These are phyloP conservation scores for Drosophila robusta DNA, from an alignment of 2,888 invertebrate species.

Conservation along the genomic window DNA sequence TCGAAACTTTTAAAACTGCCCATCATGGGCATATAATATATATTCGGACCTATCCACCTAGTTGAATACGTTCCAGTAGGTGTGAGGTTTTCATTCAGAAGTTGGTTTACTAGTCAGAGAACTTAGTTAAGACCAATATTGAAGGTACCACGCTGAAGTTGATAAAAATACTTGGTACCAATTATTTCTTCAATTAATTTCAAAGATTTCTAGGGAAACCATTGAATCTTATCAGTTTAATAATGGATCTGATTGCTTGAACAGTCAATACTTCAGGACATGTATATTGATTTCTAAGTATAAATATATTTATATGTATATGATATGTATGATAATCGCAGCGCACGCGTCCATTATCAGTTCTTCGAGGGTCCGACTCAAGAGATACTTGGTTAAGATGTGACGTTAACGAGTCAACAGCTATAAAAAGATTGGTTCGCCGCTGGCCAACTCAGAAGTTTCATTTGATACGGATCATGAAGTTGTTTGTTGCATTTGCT, in stretches of 20 bases:
- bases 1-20: too few species aligned
- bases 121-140: neutral
- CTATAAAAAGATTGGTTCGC: conserved; percentile 29
- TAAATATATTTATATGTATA: neutral
- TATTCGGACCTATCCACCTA: too few species aligned
- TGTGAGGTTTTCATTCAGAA: neutral
- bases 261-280: neutral
- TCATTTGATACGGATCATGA: conserved; percentile 33
- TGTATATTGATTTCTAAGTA: neutral
- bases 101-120: conserved; percentile 3
- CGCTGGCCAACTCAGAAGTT: conserved; percentile 21
- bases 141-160: too few species aligned
- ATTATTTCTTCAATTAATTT: neutral
- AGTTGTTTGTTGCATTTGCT: conserved; percentile 41
- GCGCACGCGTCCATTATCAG: conserved; percentile 14
- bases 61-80: too few species aligned
- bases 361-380: conserved; percentile 22
- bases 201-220: conserved; percentile 6
- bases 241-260: conserved; percentile 1
- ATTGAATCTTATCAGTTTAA: conserved; percentile 21
- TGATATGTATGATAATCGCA: neutral
- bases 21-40: too few species aligned
- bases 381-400: conserved; percentile 38
- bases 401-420: conserved; percentile 7
- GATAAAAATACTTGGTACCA: neutral